These are phyloP conservation scores for Sclerurus mexicanus DNA, from an alignment of 2,113 vertebrate species.

Conservation along the genomic window DNA sequence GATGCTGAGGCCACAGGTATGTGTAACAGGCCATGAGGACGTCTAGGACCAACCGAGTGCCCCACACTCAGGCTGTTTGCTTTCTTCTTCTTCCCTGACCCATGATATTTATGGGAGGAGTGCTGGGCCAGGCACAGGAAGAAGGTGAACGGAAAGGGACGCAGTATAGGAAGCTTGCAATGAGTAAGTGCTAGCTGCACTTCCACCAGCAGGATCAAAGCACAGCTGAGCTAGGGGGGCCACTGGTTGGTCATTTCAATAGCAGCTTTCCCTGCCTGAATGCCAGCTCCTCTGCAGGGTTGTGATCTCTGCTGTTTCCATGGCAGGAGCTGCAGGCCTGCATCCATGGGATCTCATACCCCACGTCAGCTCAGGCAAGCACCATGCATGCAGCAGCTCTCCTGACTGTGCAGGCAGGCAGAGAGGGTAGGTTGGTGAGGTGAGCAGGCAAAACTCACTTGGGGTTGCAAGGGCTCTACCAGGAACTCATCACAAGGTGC, in stretches of 20 bases:
- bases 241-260: rapidly evolving
- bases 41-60: not conserved
- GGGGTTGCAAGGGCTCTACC: not conserved
- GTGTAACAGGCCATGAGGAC: not conserved
- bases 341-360: rapidly evolving
- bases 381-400: rapidly evolving
- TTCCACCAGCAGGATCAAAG: not conserved
- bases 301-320: not conserved
- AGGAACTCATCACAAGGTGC: not conserved
- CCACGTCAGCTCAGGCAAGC: not conserved
- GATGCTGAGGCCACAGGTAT: not conserved
- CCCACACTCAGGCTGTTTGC: not conserved
- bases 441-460: not conserved
- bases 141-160: not conserved
- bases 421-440: rapidly evolving
- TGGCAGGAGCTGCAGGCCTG: not conserved
- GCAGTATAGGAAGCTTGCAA: not conserved
- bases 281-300: not conserved
- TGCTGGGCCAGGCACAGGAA: not conserved
- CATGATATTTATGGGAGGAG: not conserved
- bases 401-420: rapidly evolving
- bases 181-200: not conserved
- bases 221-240: not conserved
- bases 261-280: not conserved
- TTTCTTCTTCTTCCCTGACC: not conserved